Evolutionary conservation across 1,140 invertebrate species (phyloP).

Genomic region (Heterodera carotae): DNA sequence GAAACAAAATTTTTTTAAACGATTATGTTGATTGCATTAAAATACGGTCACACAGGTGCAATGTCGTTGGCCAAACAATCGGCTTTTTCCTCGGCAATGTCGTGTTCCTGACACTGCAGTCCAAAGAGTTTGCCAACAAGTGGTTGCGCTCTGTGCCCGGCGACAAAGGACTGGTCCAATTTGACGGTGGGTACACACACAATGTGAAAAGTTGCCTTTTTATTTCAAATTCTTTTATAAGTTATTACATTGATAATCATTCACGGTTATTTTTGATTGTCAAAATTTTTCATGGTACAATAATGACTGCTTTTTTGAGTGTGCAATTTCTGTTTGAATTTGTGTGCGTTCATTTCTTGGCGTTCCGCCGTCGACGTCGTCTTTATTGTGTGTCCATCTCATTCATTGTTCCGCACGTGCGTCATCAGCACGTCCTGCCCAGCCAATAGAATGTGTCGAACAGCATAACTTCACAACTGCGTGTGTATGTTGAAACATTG

Average conservation of each 20-base stretch:
- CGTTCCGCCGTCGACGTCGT: too few relatives aligned
- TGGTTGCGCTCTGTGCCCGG: slow-evolving; percentile 80
- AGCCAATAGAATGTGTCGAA: slow-evolving; percentile 65
- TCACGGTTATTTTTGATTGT: too few relatives aligned
- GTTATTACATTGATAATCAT: too few relatives aligned
- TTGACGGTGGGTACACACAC: slow-evolving; percentile 75
- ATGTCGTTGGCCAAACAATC: slow-evolving; percentile 94
- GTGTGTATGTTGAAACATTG: too few relatives aligned
- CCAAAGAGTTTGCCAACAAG: slow-evolving; percentile 89
- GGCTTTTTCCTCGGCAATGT: slow-evolving; percentile 97
- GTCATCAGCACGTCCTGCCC: slow-evolving; percentile 59
- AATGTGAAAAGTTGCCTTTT: too few relatives aligned
- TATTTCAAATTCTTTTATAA: too few relatives aligned
- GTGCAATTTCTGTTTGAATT: background rate
- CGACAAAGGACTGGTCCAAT: slow-evolving; percentile 78
- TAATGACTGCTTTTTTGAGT: background rate
- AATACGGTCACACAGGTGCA: slow-evolving; percentile 69
- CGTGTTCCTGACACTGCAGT: slow-evolving; percentile 94
- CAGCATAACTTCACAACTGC: slow-evolving; percentile 61
- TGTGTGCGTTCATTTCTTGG: background rate
- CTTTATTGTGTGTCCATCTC: too few relatives aligned
- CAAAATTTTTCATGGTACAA: too few relatives aligned
- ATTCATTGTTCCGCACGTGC: too few relatives aligned
- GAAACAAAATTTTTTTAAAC: too few relatives aligned
- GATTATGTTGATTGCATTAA: too few relatives aligned